Evolutionary conservation across 2,797 vertebrate species (phyloP), one percentile per base, ranked within the genome.

Genomic region (Rhinella marina): DNA sequence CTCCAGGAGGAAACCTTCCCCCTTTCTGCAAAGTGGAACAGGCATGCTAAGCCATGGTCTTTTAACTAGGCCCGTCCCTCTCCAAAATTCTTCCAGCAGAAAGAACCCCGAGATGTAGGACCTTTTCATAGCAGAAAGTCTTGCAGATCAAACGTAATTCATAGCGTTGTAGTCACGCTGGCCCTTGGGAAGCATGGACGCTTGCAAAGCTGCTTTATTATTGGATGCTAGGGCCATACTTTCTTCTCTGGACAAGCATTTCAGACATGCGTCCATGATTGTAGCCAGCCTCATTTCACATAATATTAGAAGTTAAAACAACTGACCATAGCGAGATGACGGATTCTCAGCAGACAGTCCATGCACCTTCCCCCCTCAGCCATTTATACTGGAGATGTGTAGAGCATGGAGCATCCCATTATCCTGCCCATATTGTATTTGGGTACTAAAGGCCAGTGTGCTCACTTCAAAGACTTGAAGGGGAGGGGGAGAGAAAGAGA

Each of bases 381-480:
- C 62, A 83, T 89, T 76, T 83, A 86, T 94, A 91, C 93, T 92
- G 94, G 93, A 93, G 92, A 93, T 91, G 91, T 91, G 93, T 95
- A 94, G 93, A 93, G 92, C 92, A 94, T 92, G 93, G 91, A 92
- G 91, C 90, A 91, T 92, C 90, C 90, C 91, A 92, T 94, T 93
- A 94, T 94, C 93, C 92, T 92, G 93, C 91, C 94, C 93, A 93
- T 94, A 93, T 95, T 93, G 95, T 94, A 95, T 96, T 96, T 94
- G 93, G 94, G 96, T 96, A 97, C 96, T 96, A 97, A 96, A 97
- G 95, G 96, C 96, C 94, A 93, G 95, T 96, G 96, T 94, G 95
- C 94, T 95, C 93, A 93, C 96, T 96, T 97, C 96, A 97, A 97
- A 97, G 95, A 93, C 23, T 0, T 85, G 92, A 92, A 93, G 93